phyloP scores from a whole-genome alignment of 2,888 invertebrate genomes.

The Globia sparganii region DNA sequence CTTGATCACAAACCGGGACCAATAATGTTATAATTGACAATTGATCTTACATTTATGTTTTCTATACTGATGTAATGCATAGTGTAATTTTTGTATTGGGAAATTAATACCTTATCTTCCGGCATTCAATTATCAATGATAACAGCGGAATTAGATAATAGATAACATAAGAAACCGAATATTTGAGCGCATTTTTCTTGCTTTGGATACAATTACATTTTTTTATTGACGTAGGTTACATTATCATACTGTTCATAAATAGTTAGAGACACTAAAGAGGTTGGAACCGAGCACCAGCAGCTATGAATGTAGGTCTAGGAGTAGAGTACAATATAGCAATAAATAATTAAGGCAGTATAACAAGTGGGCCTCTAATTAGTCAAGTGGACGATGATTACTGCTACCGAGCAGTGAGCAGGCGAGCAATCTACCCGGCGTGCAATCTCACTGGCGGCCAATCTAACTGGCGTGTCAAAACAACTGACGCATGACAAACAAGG shows the following conservation, averaged over 20 bases:
- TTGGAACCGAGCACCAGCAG: no score
- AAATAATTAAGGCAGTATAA: conserved; percentile 5
- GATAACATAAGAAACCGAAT: conserved; percentile 33
- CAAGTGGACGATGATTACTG: conserved; percentile 22
- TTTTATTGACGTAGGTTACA: neutral
- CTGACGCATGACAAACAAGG: neutral
- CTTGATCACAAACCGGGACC: conserved; percentile 12
- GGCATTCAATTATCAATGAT: conserved; percentile 40
- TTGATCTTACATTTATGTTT: no score
- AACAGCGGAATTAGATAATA: conserved; percentile 31
- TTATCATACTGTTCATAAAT: neutral
- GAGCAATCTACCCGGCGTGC: neutral
- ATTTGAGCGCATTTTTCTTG: conserved; percentile 12
- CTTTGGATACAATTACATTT: neutral
- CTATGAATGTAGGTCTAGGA: neutral
- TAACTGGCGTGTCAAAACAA: neutral
- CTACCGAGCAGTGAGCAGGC: neutral
- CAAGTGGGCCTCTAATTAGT: conserved; percentile 31
- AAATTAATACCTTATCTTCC: conserved; percentile 30
- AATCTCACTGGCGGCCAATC: no score
- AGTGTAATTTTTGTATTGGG: no score
- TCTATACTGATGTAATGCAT: neutral
- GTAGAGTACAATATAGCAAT: neutral
- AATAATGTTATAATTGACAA: neutral
- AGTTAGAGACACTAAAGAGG: neutral